A percentile compares a stretch with the other conserved stretches of the same genome.
These are phyloP conservation scores for Astropecten irregularis DNA, from an alignment of 53 echinoderm and acorn worm genomes.

Conservation along the genomic window DNA sequence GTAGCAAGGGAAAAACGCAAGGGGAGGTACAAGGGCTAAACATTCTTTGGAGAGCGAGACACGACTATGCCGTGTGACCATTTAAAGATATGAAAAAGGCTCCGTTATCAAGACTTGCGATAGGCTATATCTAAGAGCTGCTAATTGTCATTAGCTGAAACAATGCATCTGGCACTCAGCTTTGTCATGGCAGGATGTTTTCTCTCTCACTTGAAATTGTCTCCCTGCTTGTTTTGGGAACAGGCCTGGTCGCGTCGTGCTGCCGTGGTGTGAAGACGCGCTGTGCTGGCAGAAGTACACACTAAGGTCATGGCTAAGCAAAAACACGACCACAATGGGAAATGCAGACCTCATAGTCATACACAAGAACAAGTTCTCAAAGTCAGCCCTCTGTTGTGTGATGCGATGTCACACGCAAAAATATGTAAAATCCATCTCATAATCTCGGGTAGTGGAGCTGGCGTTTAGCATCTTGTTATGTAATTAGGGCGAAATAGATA, in stretches of 20 bases:
- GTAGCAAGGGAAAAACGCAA: constrained; percentile 14
- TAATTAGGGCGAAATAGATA: constrained; percentile 26
- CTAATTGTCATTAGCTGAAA: constrained; percentile 25
- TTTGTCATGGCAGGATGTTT: too few relatives aligned
- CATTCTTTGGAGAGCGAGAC: constrained; percentile 38
- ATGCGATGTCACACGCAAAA: too few relatives aligned
- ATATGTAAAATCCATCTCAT: constrained; percentile 18
- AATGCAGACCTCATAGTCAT: neutral
- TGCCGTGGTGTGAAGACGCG: too few relatives aligned
- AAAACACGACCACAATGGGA: too few relatives aligned
- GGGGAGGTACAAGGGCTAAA: constrained; percentile 19
- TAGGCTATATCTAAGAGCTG: too few relatives aligned
- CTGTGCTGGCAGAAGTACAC: constrained; percentile 30
- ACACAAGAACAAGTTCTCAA: too few relatives aligned
- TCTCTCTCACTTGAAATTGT: too few relatives aligned
- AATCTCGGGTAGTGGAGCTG: neutral
- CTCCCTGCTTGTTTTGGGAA: too few relatives aligned
- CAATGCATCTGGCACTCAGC: neutral
- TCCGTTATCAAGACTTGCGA: constrained; percentile 1
- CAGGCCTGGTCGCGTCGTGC: too few relatives aligned
- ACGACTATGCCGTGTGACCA: constrained; percentile 35
- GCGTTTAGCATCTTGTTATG: constrained; percentile 37
- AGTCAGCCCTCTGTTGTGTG: too few relatives aligned
- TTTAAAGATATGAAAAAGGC: constrained; percentile 46
- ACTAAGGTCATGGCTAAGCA: constrained; percentile 14